Evolutionary conservation across 2,113 vertebrate genomes (phyloP).

Genomic region (Indicator maculatus): DNA sequence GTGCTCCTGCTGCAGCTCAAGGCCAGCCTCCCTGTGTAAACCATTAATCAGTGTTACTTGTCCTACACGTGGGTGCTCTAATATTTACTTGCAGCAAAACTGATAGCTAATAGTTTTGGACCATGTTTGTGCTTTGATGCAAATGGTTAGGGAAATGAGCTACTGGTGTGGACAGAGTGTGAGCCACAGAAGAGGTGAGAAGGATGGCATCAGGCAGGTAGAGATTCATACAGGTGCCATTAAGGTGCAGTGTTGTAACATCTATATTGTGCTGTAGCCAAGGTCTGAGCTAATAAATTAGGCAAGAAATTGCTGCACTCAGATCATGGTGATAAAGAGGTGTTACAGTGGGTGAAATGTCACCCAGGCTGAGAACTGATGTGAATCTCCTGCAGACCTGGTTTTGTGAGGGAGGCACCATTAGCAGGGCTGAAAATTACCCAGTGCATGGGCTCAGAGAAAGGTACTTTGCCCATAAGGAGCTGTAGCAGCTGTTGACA

Average conservation of each 20-base stretch:
- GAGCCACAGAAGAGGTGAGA: background rate
- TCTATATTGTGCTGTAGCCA: background rate
- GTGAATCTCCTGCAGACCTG: background rate
- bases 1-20: background rate
- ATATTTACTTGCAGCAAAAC: background rate
- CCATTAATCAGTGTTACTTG: background rate
- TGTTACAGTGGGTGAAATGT: background rate
- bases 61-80: background rate
- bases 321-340: background rate
- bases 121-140: background rate
- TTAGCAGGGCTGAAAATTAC: background rate
- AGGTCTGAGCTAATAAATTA: conserved; percentile 1
- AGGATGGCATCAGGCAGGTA: background rate
- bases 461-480: background rate
- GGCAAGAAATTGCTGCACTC: background rate
- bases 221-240: background rate
- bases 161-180: background rate
- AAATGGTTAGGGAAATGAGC: background rate
- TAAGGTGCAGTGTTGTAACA: background rate
- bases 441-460: background rate
- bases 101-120: background rate
- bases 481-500: background rate
- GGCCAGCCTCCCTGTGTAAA: background rate
- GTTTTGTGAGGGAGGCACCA: background rate
- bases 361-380: background rate